These are phyloP conservation scores for Eriosoma lanigerum DNA, from an alignment of 1,140 invertebrate species.

Conservation along the genomic window DNA sequence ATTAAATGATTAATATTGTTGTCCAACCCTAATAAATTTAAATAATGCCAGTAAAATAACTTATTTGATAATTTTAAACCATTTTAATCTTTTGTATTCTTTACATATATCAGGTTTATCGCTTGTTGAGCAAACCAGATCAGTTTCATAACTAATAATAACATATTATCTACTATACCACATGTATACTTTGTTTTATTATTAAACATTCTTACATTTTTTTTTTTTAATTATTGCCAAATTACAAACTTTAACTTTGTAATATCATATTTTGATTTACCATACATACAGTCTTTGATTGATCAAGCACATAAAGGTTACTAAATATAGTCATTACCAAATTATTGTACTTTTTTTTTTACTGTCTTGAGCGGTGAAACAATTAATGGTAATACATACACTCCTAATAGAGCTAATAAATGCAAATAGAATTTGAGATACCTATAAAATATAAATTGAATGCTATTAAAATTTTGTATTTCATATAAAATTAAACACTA, in stretches of 20 bases:
- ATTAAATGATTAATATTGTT: no score
- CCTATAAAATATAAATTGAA: slow-evolving; percentile 37
- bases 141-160: no score
- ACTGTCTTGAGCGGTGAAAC: slow-evolving; percentile 9
- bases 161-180: no score
- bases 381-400: slow-evolving; percentile 27
- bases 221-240: background rate
- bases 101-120: no score
- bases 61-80: no score
- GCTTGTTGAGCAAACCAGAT: no score
- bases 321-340: background rate
- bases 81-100: no score
- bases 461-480: no score
- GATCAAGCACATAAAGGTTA: background rate
- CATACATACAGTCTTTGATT: slow-evolving; percentile 27
- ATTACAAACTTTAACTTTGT: background rate
- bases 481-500: no score
- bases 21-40: no score
- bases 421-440: slow-evolving; percentile 39
- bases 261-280: slow-evolving; percentile 25
- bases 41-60: no score
- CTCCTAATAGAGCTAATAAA: background rate
- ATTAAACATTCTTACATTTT: background rate
- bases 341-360: slow-evolving; percentile 44
- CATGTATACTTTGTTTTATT: no score